Conservation (phyloP, 1,140 invertebrate genomes). For the Diprion similis region DNA sequence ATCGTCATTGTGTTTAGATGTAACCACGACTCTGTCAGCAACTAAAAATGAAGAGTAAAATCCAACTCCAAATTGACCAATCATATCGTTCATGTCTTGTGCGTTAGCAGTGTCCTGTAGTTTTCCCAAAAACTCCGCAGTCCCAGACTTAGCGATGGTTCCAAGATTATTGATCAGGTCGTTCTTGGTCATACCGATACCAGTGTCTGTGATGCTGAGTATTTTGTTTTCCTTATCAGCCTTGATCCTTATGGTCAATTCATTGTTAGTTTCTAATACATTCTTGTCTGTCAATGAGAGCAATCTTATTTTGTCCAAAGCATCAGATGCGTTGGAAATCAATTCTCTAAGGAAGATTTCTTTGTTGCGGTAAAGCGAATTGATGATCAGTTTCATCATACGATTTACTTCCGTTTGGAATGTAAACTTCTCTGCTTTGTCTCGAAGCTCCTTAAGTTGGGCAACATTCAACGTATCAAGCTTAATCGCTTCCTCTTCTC, state of each 20-base stretch:
- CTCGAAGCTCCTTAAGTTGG: slow-evolving; percentile 90
- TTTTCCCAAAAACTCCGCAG: slow-evolving; percentile 96
- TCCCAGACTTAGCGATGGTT: slow-evolving; percentile 99
- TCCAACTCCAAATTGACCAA: slow-evolving; percentile 96
- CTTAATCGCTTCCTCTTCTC: slow-evolving; percentile 97
- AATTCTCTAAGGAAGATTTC: slow-evolving; percentile 98
- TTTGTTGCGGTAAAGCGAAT: slow-evolving; percentile 97
- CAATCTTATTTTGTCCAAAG: slow-evolving; percentile 93
- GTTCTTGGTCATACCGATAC: slow-evolving; percentile 97
- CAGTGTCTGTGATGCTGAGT: slow-evolving; percentile 95
- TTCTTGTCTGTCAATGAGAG: slow-evolving; percentile 87
- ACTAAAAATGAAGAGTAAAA: slow-evolving; percentile 98
- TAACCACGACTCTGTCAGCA: slow-evolving; percentile 89
- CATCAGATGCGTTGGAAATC: slow-evolving; percentile 97
- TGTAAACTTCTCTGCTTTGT: slow-evolving; percentile 90
- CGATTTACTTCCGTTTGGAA: slow-evolving; percentile 98
- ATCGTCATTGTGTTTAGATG: slow-evolving; percentile 95
- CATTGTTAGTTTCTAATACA: slow-evolving; percentile 79
- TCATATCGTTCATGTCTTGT: slow-evolving; percentile 84
- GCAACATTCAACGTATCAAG: slow-evolving; percentile 94
- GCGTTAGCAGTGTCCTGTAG: slow-evolving; percentile 76
- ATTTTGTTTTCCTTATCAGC: slow-evolving; percentile 95
- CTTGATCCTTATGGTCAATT: slow-evolving; percentile 93
- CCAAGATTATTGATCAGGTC: slow-evolving; percentile 97
- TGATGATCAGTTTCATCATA: slow-evolving; percentile 99